Base-by-base conservation (phyloP, 2,888 invertebrate genomes). In the Scaptomyza polygonia region DNA sequence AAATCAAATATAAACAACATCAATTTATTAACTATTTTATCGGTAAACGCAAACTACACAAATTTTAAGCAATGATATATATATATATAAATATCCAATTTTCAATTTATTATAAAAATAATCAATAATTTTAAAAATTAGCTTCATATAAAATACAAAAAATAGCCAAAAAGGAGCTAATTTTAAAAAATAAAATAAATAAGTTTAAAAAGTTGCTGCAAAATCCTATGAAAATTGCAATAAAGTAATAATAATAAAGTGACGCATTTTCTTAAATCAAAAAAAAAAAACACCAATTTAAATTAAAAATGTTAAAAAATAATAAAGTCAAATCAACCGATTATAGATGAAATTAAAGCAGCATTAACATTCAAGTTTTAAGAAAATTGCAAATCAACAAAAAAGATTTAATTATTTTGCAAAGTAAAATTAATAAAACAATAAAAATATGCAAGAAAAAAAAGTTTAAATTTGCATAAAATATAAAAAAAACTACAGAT, bases 1-100 rank as follows among this genome's bases (percentile, higher is more conserved):
- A 72, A 51, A 34, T 12, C 27, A 21, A 3, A 42, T 14, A 42
- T 5, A 18, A 36, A 34, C 1, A 47, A 25, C 25, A 25, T 25
- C 4, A 25, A 25, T 39, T 39, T 16, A 40, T 9, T 42, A 12
- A 9, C 11, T 27, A 12, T 18, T 47, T 32, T 30, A 47, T 32
- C 18, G 21, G 12, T n/a, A n/a, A 2, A 43, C 42, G n/a, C 42
- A 43, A 40, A 6, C 21, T 21, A 42, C n/a, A 12, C 2, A 42
- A 25, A 25, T 45, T 6, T 5, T n/a, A 34, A 34, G n/a, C n/a
- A 0, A n/a, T 34, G 7, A n/a, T n/a, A n/a, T 36, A 36, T 8
- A 36, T 8, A 39, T 39, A 39, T 36, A 36, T 8, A 36, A 14
- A 39, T 39, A 39, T 16, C 16, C 16, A 5, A 39, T 39, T 16